Conservation (phyloP, 1,140 invertebrate species). For the Drosophila burlai region DNA sequence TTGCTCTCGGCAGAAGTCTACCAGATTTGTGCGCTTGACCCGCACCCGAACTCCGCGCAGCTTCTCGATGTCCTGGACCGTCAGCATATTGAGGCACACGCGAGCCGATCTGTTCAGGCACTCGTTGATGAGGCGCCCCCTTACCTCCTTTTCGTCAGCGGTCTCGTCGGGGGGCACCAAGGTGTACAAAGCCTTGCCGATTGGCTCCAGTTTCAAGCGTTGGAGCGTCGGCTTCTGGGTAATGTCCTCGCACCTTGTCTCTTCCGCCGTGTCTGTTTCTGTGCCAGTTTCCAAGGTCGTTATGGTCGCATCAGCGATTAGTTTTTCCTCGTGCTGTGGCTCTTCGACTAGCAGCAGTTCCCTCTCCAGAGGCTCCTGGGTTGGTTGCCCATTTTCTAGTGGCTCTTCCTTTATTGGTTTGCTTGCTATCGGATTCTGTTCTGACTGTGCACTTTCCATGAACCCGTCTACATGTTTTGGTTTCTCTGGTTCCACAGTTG, state of each 20-base stretch:
- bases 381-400: background rate
- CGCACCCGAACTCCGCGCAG: conserved; percentile 54
- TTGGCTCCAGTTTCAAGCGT: background rate
- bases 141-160: background rate
- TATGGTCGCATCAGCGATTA: background rate
- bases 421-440: background rate
- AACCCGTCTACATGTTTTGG: background rate
- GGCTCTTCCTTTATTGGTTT: background rate
- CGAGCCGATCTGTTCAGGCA: conserved; percentile 38
- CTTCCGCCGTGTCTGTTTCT: conserved; percentile 20
- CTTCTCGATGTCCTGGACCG: conserved; percentile 47
- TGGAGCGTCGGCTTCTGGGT: background rate
- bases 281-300: conserved; percentile 11
- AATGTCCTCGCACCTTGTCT: background rate
- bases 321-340: background rate
- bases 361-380: background rate
- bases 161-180: background rate
- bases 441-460: no score
- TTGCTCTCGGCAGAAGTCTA: conserved; percentile 29
- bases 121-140: conserved; percentile 40
- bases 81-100: conserved; percentile 43
- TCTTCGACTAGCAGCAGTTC: no score
- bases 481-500: background rate
- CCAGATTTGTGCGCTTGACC: conserved; percentile 56
- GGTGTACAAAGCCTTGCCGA: background rate